A percentile compares a stretch with the other conserved stretches of the same genome.
Conservation (phyloP, 2,888 invertebrate genomes). For the Chouioia cunea region DNA sequence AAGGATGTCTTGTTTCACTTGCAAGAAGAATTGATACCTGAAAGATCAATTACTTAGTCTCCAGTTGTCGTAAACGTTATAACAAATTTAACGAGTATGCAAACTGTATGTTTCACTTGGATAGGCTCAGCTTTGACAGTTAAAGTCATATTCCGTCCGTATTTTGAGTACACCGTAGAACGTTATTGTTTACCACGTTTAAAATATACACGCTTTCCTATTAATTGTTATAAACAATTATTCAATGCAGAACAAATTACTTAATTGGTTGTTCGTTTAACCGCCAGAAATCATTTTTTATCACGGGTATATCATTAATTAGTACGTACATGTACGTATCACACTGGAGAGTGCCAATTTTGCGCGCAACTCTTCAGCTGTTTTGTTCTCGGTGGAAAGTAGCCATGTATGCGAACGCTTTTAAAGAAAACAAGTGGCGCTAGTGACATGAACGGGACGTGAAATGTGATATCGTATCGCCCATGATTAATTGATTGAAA, state of each 20-base stretch:
- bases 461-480: slow-evolving; percentile 27
- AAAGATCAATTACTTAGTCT: no score
- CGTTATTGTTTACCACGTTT: no score
- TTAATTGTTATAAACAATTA: no score
- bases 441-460: slow-evolving; percentile 11
- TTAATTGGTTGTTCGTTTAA: slow-evolving; percentile 1
- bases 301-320: background rate
- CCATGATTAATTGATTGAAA: slow-evolving; percentile 31
- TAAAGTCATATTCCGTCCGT: no score
- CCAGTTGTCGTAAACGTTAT: slow-evolving; percentile 6
- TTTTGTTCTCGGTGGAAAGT: background rate
- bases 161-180: no score
- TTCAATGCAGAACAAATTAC: no score
- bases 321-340: background rate
- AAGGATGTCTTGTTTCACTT: slow-evolving; percentile 95
- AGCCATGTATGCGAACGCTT: background rate
- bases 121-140: no score
- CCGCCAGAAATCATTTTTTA: slow-evolving; percentile 1
- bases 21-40: slow-evolving; percentile 97
- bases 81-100: background rate
- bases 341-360: slow-evolving; percentile 4
- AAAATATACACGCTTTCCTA: no score
- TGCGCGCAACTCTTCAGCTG: background rate
- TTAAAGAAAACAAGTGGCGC: slow-evolving; percentile 10
- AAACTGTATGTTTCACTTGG: no score